Conservation (phyloP, 2,113 vertebrate genomes). For the Hepsetus odoe region DNA sequence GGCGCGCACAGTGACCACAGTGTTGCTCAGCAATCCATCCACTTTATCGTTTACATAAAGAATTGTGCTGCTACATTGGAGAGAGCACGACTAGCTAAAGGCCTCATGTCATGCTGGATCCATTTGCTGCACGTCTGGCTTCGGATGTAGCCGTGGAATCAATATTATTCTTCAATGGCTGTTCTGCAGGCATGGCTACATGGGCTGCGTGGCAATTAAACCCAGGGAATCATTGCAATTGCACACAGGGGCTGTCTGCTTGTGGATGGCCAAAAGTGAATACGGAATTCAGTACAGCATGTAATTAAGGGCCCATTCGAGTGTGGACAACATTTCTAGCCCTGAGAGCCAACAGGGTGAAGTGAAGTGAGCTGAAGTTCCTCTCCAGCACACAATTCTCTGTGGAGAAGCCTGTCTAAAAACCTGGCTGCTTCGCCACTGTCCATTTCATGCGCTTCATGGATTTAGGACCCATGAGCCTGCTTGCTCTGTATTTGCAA, state of each 20-base stretch:
- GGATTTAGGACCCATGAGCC: constrained; percentile 15
- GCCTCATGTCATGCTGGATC: constrained; percentile 11
- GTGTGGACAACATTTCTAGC: constrained; percentile 24
- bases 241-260: constrained; percentile 9
- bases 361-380: constrained; percentile 30
- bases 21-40: constrained; percentile 12
- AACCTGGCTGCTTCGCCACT: constrained; percentile 1
- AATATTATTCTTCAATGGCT: constrained; percentile 6
- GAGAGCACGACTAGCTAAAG: not conserved
- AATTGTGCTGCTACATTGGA: not conserved
- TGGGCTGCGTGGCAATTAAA: constrained; percentile 22
- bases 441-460: constrained; percentile 30
- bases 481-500: not conserved
- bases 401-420: constrained; percentile 40
- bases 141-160: constrained; percentile 44
- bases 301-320: constrained; percentile 40
- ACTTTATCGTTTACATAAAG: constrained; percentile 4
- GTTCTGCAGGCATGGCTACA: constrained; percentile 10
- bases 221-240: constrained; percentile 13
- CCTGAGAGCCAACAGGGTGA: constrained; percentile 7
- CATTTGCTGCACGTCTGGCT: constrained; percentile 31
- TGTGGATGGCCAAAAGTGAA: constrained; percentile 19
- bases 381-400: constrained; percentile 36
- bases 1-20: constrained; percentile 34
- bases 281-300: constrained; percentile 42